A percentile compares a stretch with the other conserved stretches of the same genome.
Conservation (phyloP, 2,888 invertebrate species). For the Hermaeophaga mercurialis region DNA sequence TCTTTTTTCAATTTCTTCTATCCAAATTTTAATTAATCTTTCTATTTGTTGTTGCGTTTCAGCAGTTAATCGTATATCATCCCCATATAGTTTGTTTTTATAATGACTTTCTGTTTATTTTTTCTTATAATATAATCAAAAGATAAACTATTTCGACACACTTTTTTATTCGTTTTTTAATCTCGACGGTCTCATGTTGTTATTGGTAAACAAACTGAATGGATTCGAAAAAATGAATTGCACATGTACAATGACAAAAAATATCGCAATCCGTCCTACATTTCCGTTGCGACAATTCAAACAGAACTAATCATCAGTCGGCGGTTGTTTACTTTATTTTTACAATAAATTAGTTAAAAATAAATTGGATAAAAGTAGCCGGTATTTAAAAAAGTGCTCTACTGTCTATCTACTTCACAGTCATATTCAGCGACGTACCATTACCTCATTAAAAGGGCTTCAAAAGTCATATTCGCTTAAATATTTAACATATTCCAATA, state of each 20-base stretch:
- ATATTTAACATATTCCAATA: too few species aligned
- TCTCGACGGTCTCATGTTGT: neutral
- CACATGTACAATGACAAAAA: constrained; percentile 7
- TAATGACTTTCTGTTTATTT: neutral
- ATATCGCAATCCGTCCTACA: constrained; percentile 24
- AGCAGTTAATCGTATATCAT: too few species aligned
- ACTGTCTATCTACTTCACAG: too few species aligned
- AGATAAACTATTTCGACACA: neutral
- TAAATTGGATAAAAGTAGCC: too few species aligned
- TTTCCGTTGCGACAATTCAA: constrained; percentile 27
- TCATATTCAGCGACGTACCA: too few species aligned
- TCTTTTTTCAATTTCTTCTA: too few species aligned
- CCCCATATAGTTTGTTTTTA: too few species aligned
- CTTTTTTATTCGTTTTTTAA: neutral
- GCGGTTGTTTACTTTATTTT: constrained; percentile 22
- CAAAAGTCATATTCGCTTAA: too few species aligned
- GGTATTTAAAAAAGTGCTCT: too few species aligned
- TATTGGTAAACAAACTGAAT: neutral
- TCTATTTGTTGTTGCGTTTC: too few species aligned
- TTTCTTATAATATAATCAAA: neutral
- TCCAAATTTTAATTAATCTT: too few species aligned
- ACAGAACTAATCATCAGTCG: constrained; percentile 24
- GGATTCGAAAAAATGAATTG: constrained; percentile 13
- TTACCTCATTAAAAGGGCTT: too few species aligned
- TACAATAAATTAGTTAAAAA: constrained; percentile 23